These are phyloP conservation scores for Zingel zingel DNA, from an alignment of 2,113 vertebrate genomes.

Conservation along the genomic window DNA sequence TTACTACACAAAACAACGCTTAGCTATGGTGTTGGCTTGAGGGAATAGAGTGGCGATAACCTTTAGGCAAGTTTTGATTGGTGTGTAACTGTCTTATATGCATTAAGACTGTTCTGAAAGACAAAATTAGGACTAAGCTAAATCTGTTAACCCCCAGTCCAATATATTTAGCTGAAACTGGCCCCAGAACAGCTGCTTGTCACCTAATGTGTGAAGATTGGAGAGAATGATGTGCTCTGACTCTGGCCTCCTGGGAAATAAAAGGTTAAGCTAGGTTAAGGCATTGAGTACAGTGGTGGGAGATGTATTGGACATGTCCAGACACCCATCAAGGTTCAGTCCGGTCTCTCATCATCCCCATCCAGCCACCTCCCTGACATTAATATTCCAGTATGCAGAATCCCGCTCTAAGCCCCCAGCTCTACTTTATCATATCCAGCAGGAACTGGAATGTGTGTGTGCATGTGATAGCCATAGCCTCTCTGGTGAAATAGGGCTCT, in stretches of 20 bases:
- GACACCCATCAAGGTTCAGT: constrained; percentile 73
- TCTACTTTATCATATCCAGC: constrained; percentile 58
- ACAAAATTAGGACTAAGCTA: constrained; percentile 2
- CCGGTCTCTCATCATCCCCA: constrained; percentile 44
- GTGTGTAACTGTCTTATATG: background rate
- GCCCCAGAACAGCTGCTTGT: constrained; percentile 14
- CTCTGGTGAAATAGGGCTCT: constrained; percentile 75
- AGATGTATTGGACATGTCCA: constrained; percentile 69
- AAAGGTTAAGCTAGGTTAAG: constrained; percentile 78
- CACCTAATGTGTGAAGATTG: constrained; percentile 28
- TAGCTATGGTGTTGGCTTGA: background rate
- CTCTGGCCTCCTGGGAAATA: constrained; percentile 65
- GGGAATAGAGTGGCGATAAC: background rate
- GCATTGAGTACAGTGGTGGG: constrained; percentile 27
- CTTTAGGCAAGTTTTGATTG: background rate
- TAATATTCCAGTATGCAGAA: constrained; percentile 74
- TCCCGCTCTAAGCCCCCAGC: constrained; percentile 41
- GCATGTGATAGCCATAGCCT: constrained; percentile 49
- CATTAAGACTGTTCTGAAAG: background rate
- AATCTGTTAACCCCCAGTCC: constrained; percentile 11
- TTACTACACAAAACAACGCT: background rate
- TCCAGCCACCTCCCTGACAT: constrained; percentile 64
- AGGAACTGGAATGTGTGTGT: constrained; percentile 31
- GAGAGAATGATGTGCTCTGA: constrained; percentile 48
- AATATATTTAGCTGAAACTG: constrained; percentile 25